Conservation (phyloP, 2,797 vertebrate genomes). For the Alectoris magna region DNA sequence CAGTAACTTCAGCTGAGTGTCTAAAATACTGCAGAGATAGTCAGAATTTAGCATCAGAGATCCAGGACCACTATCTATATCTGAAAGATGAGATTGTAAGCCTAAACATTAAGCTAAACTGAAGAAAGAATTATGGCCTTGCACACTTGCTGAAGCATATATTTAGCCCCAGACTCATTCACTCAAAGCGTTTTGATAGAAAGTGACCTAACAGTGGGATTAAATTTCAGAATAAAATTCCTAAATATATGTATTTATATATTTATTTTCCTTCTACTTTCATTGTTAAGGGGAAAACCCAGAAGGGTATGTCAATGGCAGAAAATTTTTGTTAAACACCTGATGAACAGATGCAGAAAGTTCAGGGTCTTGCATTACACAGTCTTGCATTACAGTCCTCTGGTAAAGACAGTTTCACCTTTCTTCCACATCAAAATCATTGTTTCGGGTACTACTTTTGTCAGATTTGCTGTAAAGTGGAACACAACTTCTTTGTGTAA, state of each 20-base stretch:
- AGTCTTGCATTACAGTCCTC: neutral
- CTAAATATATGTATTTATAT: neutral
- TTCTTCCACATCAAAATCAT: neutral
- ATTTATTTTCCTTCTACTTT: neutral
- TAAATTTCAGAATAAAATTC: neutral
- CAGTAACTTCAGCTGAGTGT: neutral
- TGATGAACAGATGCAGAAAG: neutral
- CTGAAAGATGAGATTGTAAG: neutral
- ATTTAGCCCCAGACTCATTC: neutral
- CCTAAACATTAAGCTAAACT: neutral
- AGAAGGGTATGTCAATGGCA: neutral
- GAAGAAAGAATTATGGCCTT: neutral
- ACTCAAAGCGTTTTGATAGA: neutral
- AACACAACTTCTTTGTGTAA: neutral
- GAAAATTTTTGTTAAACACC: neutral
- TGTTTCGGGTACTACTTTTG: neutral
- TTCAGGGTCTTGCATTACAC: neutral
- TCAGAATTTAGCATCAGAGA: neutral
- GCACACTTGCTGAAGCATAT: neutral
- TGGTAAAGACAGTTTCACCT: neutral
- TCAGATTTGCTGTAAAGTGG: neutral
- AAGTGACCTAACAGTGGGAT: neutral
- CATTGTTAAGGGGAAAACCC: neutral
- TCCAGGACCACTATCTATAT: neutral
- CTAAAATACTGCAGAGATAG: neutral